Base-by-base conservation (phyloP, 2,113 vertebrate species). In the Genyomyrus donnyi region DNA sequence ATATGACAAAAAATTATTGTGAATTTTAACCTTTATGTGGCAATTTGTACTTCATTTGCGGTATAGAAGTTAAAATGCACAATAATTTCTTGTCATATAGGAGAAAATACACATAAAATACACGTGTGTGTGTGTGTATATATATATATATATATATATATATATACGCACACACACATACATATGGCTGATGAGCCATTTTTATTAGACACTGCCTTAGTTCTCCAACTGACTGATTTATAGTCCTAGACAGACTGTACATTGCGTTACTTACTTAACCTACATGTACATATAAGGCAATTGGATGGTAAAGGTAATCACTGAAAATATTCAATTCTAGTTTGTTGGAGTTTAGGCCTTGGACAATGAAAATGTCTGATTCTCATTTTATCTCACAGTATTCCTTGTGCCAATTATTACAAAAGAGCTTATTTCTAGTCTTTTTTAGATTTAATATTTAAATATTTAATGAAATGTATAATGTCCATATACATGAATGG, bases 331-430 rank as follows among this genome's bases (percentile, higher is more conserved):
- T 80, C 31, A 42, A 6, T 80, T 42, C 74, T 42, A 86, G 45
- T 49, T 86, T 50, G 45, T 49, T 86, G 48, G 48, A 86, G 45
- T 49, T 46, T 84, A 49, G 31, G 85, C 27, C 31, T 87, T 31
- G 27, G 85, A 19, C 85, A 56, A 46, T 53, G 85, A 39, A 53
- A 52, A 87, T 62, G 50, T n/a, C 35, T 66, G 56, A 35, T 13
- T 46, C 56, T 11, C 11, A 58, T 58, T 52, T 56, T 66, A 45
- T 46, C 24, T 66, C 52, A 45, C 39, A 46, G 53, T 62, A 62
- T 62, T 88, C 31, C 19, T 62, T 58, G 87, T 66, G 87, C 87
- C 87, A 66, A 56, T 88, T 88, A 50, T 88, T 70, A 27, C 31
- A 56, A 49, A 66, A 13, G 87, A 58, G 56, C 52, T 42, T 50